phyloP scores from a whole-genome alignment of 2,888 invertebrate species.

The Noctua comes region DNA sequence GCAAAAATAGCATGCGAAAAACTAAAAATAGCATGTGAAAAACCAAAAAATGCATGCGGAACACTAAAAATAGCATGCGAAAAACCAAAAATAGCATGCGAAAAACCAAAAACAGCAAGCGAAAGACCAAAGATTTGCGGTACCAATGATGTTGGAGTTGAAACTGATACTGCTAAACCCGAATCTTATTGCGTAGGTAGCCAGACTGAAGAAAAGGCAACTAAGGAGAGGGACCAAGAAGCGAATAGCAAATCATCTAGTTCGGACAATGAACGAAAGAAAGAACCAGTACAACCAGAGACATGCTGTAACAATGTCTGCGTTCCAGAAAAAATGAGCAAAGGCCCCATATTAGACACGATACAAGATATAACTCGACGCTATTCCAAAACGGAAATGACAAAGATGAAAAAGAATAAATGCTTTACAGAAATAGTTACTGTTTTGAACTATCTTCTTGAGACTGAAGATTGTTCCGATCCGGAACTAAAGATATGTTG shows the following conservation, averaged over 20 bases:
- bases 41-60: too few species aligned
- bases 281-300: not conserved
- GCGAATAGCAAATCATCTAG: not conserved
- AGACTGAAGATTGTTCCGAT: constrained; percentile 82
- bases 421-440: constrained; percentile 85
- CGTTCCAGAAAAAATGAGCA: constrained; percentile 23
- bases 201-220: constrained; percentile 41
- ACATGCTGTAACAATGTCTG: constrained; percentile 15
- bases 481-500: constrained; percentile 55
- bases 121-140: not conserved
- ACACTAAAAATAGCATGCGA: not conserved
- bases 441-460: constrained; percentile 83
- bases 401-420: constrained; percentile 81
- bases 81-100: not conserved
- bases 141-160: constrained; percentile 43
- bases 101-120: not conserved
- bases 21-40: not conserved
- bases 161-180: constrained; percentile 7
- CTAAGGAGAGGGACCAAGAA: constrained; percentile 7
- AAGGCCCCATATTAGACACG: constrained; percentile 80
- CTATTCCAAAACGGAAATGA: constrained; percentile 82
- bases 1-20: not conserved
- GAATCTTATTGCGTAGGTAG: constrained; percentile 12
- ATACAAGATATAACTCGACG: constrained; percentile 85
- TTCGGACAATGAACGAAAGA: not conserved